These are phyloP conservation scores for Caenorhabditis brenneri DNA, from an alignment of 1,140 invertebrate species.

Conservation along the genomic window DNA sequence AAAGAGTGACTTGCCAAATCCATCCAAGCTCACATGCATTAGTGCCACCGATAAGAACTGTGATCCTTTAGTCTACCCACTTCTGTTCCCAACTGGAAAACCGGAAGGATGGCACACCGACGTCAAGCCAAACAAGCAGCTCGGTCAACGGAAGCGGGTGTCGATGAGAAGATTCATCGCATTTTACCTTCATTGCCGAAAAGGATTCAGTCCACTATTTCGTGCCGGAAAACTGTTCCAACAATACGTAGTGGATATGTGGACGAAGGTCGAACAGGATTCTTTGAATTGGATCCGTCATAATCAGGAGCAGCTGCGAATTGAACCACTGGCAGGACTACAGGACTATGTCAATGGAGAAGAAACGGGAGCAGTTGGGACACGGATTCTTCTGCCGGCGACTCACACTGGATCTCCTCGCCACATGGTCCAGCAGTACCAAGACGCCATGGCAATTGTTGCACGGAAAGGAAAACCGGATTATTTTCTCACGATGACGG, in stretches of 20 bases:
- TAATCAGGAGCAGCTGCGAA: constrained; percentile 36
- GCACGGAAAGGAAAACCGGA: constrained; percentile 63
- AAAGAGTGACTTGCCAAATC: too few relatives aligned
- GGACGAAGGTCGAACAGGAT: constrained; percentile 49
- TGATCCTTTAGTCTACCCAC: constrained; percentile 35
- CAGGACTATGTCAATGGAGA: constrained; percentile 31
- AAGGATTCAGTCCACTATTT: constrained; percentile 41
- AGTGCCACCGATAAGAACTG: not conserved
- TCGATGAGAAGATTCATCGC: constrained; percentile 35
- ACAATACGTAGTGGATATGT: constrained; percentile 52
- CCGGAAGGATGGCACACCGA: constrained; percentile 31
- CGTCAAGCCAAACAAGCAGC: not conserved
- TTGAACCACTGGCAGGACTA: constrained; percentile 19
- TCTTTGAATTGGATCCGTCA: constrained; percentile 35
- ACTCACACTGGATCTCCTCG: constrained; percentile 39
- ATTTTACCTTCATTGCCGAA: constrained; percentile 12
- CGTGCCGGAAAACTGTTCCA: constrained; percentile 49
- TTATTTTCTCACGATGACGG: constrained; percentile 63
- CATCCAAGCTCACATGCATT: too few relatives aligned
- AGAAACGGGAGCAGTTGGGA: constrained; percentile 23
- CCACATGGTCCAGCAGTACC: constrained; percentile 69
- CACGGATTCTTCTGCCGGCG: constrained; percentile 44
- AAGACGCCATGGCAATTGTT: constrained; percentile 74
- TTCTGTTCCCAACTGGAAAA: constrained; percentile 42
- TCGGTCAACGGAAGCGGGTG: not conserved